These are phyloP conservation scores for Nycticryphes semicollaris DNA, from an alignment of 2,113 vertebrate genomes.

Conservation along the genomic window DNA sequence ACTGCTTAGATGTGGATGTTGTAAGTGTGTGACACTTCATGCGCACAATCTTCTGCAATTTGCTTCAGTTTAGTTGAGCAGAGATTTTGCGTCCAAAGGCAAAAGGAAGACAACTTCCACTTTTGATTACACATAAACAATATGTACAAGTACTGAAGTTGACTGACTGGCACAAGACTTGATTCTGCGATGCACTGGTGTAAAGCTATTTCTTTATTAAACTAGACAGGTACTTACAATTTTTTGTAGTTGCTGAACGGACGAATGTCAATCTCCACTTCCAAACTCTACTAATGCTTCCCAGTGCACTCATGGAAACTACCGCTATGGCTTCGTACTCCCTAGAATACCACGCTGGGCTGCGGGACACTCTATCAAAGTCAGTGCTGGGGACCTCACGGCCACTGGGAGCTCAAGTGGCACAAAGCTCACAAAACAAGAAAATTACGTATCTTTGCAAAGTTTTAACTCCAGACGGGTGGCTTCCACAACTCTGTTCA, in stretches of 20 bases:
- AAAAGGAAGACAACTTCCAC: neutral
- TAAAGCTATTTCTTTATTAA: neutral
- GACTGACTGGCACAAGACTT: neutral
- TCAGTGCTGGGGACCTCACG: neutral
- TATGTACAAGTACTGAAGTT: neutral
- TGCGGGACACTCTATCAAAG: neutral
- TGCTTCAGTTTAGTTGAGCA: neutral
- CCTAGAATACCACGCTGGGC: neutral
- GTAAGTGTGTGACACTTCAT: neutral
- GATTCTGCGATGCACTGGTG: neutral
- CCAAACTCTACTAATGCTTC: neutral
- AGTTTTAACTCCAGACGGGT: neutral
- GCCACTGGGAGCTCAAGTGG: neutral
- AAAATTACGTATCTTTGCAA: neutral
- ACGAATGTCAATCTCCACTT: neutral
- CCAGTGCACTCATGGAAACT: neutral
- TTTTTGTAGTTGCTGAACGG: neutral
- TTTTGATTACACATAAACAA: neutral
- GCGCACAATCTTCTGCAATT: neutral
- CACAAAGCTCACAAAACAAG: neutral
- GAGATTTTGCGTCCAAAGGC: constrained; percentile 2
- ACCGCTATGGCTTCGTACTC: neutral
- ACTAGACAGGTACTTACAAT: neutral
- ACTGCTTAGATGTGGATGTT: neutral
- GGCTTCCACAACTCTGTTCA: neutral